A percentile compares a stretch with the other conserved stretches of the same genome.
These are phyloP conservation scores for Chunga burmeisteri DNA, from an alignment of 2,113 vertebrate species.

Conservation along the genomic window DNA sequence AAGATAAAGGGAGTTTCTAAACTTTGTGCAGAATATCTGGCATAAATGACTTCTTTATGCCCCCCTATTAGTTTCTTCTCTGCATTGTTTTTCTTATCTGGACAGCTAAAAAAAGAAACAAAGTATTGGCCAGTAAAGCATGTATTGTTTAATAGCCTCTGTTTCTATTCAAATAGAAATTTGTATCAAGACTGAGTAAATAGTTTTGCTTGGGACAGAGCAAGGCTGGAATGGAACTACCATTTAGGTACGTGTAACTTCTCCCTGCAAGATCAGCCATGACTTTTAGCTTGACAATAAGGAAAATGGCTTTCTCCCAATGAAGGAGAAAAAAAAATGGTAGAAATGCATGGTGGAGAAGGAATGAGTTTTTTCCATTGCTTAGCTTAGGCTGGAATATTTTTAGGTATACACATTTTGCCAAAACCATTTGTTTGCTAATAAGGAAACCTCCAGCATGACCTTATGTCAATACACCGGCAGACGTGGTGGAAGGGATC, in stretches of 20 bases:
- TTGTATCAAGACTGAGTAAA: neutral
- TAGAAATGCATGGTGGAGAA: neutral
- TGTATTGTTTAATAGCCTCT: neutral
- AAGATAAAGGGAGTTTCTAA: neutral
- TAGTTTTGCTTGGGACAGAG: neutral
- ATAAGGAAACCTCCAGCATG: neutral
- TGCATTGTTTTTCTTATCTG: slow-evolving; percentile 9
- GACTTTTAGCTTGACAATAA: neutral
- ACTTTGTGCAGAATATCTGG: neutral
- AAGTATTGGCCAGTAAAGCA: neutral
- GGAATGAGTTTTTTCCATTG: neutral
- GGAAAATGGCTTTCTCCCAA: neutral
- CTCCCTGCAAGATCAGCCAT: neutral
- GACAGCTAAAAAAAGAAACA: neutral
- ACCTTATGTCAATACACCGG: neutral
- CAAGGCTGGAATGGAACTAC: neutral
- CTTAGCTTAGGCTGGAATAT: neutral
- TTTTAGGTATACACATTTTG: neutral
- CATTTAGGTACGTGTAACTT: neutral
- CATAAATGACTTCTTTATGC: neutral
- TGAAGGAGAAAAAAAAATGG: neutral
- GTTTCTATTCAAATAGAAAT: neutral
- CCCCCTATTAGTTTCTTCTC: neutral
- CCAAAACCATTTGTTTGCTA: neutral
- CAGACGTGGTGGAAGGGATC: neutral